Conservation (phyloP, 2,113 vertebrate species). For the Coregonus clupeaformis region DNA sequence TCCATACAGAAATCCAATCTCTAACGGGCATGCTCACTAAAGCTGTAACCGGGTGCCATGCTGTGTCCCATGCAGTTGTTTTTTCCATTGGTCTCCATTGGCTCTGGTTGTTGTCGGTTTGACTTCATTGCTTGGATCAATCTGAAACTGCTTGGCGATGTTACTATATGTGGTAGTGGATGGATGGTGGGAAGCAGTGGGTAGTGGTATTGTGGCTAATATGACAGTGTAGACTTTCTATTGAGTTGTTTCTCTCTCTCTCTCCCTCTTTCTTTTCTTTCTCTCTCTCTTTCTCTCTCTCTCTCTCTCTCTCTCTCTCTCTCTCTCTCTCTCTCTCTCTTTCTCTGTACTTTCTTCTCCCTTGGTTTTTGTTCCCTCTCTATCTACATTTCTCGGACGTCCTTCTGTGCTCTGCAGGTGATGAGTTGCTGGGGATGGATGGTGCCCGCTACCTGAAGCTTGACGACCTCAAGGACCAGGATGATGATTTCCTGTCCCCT, state of each 20-base stretch:
- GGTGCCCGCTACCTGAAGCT: slow-evolving; percentile 77
- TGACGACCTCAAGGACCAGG: slow-evolving; percentile 80
- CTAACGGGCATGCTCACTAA: slow-evolving; percentile 66
- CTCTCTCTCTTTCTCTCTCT: not conserved
- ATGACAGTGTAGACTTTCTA: not conserved
- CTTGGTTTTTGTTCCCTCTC: too few species aligned
- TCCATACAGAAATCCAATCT: slow-evolving; percentile 64
- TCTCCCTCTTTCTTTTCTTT: slow-evolving; percentile 22
- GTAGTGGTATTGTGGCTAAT: too few species aligned
- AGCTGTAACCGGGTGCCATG: slow-evolving; percentile 60
- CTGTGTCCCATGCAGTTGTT: slow-evolving; percentile 60
- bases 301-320: too few species aligned
- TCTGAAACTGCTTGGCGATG: slow-evolving; percentile 37
- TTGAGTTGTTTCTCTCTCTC: not conserved
- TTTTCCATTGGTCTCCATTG: slow-evolving; percentile 45
- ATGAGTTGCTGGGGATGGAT: slow-evolving; percentile 78
- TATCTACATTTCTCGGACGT: too few species aligned
- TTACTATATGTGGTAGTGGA: slow-evolving; percentile 25
- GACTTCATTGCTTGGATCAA: slow-evolving; percentile 37
- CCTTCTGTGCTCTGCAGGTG: slow-evolving; percentile 59
- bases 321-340: too few species aligned
- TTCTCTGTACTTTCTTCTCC: too few species aligned
- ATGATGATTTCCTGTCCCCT: slow-evolving; percentile 79
- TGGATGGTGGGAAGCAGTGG: not conserved
- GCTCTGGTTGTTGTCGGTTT: slow-evolving; percentile 61